Evolutionary conservation across 2,888 invertebrate species (phyloP).

Genomic region (Acrobeloides nanus): DNA sequence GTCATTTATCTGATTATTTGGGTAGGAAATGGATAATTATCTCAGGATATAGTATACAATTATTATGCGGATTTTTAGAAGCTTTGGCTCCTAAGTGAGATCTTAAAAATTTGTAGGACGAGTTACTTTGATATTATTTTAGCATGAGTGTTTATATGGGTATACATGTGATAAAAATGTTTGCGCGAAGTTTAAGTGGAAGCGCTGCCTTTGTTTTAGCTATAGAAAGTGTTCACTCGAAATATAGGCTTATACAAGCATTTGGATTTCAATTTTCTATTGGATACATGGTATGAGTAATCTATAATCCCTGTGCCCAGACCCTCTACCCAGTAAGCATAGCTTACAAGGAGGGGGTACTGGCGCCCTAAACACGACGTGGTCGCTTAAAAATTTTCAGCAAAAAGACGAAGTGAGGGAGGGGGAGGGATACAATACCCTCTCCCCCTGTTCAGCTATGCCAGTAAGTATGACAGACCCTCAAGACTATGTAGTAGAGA

Average conservation of each 20-base stretch:
- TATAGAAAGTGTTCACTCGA: constrained; percentile 21
- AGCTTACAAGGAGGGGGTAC: no score
- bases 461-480: no score
- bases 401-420: no score
- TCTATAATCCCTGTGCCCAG: no score
- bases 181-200: constrained; percentile 7
- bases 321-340: no score
- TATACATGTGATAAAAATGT: constrained; percentile 7
- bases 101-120: no score
- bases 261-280: constrained; percentile 21
- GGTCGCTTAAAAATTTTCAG: no score
- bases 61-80: background rate
- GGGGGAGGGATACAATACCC: no score
- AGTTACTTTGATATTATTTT: no score
- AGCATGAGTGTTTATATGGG: constrained; percentile 18
- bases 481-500: no score
- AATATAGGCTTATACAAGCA: constrained; percentile 20
- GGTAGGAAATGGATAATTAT: constrained; percentile 21
- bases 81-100: background rate
- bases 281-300: constrained; percentile 20
- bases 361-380: no score
- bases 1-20: constrained; percentile 22
- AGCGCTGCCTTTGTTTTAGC: constrained; percentile 17
- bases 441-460: no score
- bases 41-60: constrained; percentile 1